Conservation (phyloP, 2,113 vertebrate genomes). For the Argyrosomus japonicus region DNA sequence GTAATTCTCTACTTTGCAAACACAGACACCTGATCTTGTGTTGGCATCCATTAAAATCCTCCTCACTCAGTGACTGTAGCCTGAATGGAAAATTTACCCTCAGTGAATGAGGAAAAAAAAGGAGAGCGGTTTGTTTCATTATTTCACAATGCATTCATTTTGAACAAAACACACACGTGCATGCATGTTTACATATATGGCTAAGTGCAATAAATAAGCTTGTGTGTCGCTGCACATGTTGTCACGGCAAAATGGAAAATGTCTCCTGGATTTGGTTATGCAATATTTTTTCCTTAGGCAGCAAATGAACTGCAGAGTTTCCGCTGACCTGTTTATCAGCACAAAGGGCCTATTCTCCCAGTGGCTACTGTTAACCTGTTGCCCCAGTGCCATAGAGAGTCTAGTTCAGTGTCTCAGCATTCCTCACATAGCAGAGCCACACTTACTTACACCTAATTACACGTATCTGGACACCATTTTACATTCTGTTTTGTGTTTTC, state of each 20-base stretch:
- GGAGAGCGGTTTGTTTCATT: conserved; percentile 5
- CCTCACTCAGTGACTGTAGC: conserved; percentile 40
- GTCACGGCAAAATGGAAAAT: conserved; percentile 48
- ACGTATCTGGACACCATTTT: neutral
- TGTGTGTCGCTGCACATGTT: conserved; percentile 31
- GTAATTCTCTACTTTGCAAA: conserved; percentile 51
- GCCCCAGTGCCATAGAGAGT: conserved; percentile 22
- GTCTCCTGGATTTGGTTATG: conserved; percentile 50
- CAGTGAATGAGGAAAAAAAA: conserved; percentile 14
- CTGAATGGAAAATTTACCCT: conserved; percentile 34
- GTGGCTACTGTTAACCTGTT: conserved; percentile 28
- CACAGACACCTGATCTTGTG: conserved; percentile 54
- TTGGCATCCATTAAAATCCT: conserved; percentile 45
- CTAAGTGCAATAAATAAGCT: neutral
- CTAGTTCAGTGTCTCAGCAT: neutral
- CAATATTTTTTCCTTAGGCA: conserved; percentile 49
- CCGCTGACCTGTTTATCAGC: conserved; percentile 39
- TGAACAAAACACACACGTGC: neutral
- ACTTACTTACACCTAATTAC: neutral
- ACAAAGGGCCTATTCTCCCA: conserved; percentile 34
- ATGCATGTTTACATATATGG: conserved; percentile 4
- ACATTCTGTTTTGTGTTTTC: neutral
- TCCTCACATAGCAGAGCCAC: neutral
- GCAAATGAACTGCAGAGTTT: conserved; percentile 52
- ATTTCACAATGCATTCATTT: conserved; percentile 20